phyloP scores from a whole-genome alignment of 2,888 invertebrate genomes.

The Tinea semifulvella region DNA sequence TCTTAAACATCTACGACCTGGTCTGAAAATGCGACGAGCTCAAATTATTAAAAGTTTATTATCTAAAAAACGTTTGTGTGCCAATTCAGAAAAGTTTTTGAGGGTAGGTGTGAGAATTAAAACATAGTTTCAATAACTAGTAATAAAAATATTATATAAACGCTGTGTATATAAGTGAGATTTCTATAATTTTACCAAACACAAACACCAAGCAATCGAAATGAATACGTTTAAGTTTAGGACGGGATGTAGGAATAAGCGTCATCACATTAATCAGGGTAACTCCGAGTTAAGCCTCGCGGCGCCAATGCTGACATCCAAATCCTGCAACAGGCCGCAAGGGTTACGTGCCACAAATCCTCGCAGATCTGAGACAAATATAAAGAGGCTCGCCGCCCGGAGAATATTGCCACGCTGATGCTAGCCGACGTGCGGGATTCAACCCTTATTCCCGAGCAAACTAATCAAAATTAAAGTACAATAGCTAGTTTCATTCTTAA shows the following conservation, averaged over 20 bases:
- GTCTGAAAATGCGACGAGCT: no score
- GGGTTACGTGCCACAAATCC: slow-evolving; percentile 39
- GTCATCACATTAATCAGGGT: slow-evolving; percentile 60
- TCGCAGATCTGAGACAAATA: slow-evolving; percentile 47
- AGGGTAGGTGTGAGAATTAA: no score
- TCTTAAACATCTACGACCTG: no score
- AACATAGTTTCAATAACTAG: no score
- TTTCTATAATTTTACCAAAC: no score
- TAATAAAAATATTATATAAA: no score
- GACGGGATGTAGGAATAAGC: slow-evolving; percentile 24
- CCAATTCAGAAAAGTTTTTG: no score
- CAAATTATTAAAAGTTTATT: no score
- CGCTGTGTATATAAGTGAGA: no score
- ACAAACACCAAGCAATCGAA: neutral
- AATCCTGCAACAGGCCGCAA: slow-evolving; percentile 43
- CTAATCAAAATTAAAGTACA: no score
- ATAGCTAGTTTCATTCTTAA: no score
- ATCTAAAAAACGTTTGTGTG: no score
- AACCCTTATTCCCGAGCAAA: neutral
- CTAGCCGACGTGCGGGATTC: slow-evolving; percentile 10
- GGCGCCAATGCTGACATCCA: slow-evolving; percentile 55
- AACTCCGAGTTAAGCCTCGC: slow-evolving; percentile 52
- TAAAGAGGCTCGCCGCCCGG: slow-evolving; percentile 29
- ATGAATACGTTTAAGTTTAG: neutral
- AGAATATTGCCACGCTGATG: slow-evolving; percentile 13